Base-by-base conservation (phyloP, 2,888 invertebrate species). In the Sinopyrophorus schimmeli region DNA sequence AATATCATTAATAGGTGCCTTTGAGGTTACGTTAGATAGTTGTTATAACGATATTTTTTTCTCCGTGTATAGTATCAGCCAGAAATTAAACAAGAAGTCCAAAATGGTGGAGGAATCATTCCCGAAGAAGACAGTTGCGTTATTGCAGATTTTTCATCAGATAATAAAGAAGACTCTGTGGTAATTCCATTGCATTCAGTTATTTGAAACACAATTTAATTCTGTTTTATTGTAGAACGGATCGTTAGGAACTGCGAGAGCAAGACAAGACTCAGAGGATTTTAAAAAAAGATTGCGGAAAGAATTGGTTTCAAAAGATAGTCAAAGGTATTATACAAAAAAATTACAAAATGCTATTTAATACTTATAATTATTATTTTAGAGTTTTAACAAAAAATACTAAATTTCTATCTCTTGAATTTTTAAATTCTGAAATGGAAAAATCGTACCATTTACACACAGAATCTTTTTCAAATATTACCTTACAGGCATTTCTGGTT, bases 291-390 rank as follows among this genome's bases (percentile, higher is more conserved):
- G 87, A 68, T 78, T 93, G 62, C 79, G 87, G 63, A 87, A 90
- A 70, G 93, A 93, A 71, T 79, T 93, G 46, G 86, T 91, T 58
- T 88, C 86, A 69, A 80, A 91, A 66, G 90, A 92, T 73, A 87
- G 88, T 37, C 84, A 88, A 73, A 87, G 83, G 89, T 89, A 77
- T 79, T 75, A 75, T 18, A 26, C 5, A 27, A 21, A 17, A 11
- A 7, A 4, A 28, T 28, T 1, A 4, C 6, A 6, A 35, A 23
- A 16, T 2, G 18, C 10, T 14, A 1, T 16, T 15, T 6, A 6
- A 14, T 11, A 14, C 27, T 18, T 11, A 10, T 4, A 11, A 10
- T 47, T 26, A 32, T 30, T 28, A n/a, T n/a, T 64, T 34, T 66
- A 83, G 83, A 67, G 82, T 86, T 65, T 71, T 88, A 39, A 78